Percentiles rank a stretch among this genome's conserved stretches.
phyloP scores from a whole-genome alignment of 1,140 invertebrate genomes.

The Sitodiplosis mosellana region DNA sequence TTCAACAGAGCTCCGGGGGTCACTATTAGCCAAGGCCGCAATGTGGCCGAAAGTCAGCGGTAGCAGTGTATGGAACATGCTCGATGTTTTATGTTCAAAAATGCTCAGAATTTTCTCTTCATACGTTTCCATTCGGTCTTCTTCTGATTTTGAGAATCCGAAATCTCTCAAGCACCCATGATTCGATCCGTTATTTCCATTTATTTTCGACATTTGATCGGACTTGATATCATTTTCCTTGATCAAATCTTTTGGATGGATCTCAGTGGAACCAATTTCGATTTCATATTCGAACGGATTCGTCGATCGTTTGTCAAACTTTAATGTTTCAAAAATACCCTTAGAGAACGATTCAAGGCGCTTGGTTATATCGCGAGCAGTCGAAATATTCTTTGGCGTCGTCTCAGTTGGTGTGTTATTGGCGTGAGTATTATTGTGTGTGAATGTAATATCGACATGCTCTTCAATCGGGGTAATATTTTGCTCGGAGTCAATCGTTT shows the following conservation, averaged over 20 bases:
- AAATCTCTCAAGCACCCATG: slow-evolving; percentile 2
- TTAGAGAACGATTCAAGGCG: slow-evolving; percentile 24
- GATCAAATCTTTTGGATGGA: slow-evolving; percentile 11
- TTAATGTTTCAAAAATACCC: slow-evolving; percentile 23
- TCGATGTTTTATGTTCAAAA: slow-evolving; percentile 21
- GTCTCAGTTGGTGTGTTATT: slow-evolving; percentile 7
- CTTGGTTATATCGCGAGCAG: slow-evolving; percentile 19
- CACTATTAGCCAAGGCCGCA: slow-evolving; percentile 57
- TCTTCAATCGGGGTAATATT: slow-evolving; percentile 26
- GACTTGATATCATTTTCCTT: slow-evolving; percentile 14
- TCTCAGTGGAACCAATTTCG: slow-evolving; percentile 23
- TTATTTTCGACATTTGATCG: slow-evolving; percentile 17
- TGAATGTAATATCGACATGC: slow-evolving; percentile 25
- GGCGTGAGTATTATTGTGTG: slow-evolving; percentile 18
- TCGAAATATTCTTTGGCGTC: slow-evolving; percentile 15
- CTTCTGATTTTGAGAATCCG: slow-evolving; percentile 17
- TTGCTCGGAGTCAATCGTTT: slow-evolving; percentile 25
- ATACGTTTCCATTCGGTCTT: slow-evolving; percentile 8
- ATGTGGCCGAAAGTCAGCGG: slow-evolving; percentile 66
- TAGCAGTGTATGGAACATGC: slow-evolving; percentile 49
- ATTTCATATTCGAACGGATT: slow-evolving; percentile 24
- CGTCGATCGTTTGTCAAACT: slow-evolving; percentile 23
- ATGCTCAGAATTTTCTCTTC: slow-evolving; percentile 17
- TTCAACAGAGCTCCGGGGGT: slow-evolving; percentile 79
- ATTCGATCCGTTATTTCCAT: slow-evolving; percentile 18